phyloP scores from a whole-genome alignment of 2,888 invertebrate species.

The Scaptomyza parva region DNA sequence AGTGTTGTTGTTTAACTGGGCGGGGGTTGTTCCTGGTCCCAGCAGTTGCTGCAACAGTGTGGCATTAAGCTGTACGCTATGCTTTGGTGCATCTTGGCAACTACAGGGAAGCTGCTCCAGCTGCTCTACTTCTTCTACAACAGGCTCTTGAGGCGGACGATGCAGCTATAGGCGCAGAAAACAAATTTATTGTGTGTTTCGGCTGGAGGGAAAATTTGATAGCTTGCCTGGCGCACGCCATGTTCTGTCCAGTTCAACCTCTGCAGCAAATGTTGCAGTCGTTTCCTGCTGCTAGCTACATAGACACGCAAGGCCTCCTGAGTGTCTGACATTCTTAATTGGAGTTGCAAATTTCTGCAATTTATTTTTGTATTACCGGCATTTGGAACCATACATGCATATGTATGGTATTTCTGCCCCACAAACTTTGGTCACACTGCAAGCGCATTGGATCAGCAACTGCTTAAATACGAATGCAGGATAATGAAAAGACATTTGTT shows the following conservation, averaged over 20 bases:
- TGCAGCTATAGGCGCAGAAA: conserved; percentile 11
- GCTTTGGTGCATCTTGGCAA: conserved; percentile 12
- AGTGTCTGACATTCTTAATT: conserved; percentile 1
- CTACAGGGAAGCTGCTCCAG: conserved; percentile 22
- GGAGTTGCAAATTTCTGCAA: not conserved
- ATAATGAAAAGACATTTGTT: not conserved
- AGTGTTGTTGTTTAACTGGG: conserved; percentile 24
- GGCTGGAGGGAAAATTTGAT: not conserved
- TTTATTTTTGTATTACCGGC: not conserved
- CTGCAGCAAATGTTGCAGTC: conserved; percentile 60
- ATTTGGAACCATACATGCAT: too few relatives aligned
- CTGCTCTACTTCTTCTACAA: too few relatives aligned
- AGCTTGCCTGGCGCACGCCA: conserved; percentile 57
- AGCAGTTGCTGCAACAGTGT: conserved; percentile 50
- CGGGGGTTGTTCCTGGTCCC: not conserved
- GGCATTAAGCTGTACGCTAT: conserved; percentile 34
- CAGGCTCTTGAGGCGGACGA: not conserved
- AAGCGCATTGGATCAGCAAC: not conserved
- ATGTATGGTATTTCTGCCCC: not conserved
- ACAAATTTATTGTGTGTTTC: not conserved
- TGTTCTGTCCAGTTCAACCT: conserved; percentile 73
- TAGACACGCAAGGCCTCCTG: conserved; percentile 45
- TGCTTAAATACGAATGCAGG: not conserved
- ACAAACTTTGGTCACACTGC: conserved; percentile 13
- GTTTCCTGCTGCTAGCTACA: conserved; percentile 43